Evolutionary conservation across 2,113 vertebrate species (phyloP).

Genomic region (Chelonoidis abingdonii): DNA sequence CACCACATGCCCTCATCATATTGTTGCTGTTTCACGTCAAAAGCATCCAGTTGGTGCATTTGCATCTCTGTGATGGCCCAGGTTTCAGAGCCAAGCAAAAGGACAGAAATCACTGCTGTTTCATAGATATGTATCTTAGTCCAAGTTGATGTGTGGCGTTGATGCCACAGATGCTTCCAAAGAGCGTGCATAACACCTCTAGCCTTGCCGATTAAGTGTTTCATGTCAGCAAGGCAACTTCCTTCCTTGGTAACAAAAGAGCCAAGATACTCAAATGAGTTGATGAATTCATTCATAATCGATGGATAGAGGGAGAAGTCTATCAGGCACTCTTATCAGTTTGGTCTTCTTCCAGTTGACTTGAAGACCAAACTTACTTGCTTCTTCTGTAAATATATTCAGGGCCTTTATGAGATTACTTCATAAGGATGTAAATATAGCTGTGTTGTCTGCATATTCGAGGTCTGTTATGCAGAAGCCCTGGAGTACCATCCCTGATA

Average conservation of each 20-base stretch:
- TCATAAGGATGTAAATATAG: neutral
- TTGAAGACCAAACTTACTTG: neutral
- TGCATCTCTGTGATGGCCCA: neutral
- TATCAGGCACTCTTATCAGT: neutral
- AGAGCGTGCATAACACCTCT: neutral
- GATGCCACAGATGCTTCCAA: neutral
- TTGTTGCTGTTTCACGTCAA: neutral
- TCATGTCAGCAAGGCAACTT: neutral
- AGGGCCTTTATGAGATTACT: neutral
- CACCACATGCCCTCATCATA: neutral
- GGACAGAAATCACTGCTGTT: neutral
- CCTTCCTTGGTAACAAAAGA: neutral
- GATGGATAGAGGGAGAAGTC: neutral
- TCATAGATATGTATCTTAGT: neutral
- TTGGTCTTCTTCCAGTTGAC: neutral
- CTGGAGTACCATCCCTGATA: neutral
- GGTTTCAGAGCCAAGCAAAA: neutral
- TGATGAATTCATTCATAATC: too few relatives aligned
- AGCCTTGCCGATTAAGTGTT: neutral
- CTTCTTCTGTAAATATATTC: neutral
- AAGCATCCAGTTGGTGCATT: neutral
- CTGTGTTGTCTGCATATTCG: neutral
- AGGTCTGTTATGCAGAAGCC: neutral
- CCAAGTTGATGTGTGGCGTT: neutral
- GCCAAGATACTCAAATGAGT: neutral